Evolutionary conservation across 2,888 invertebrate genomes (phyloP), one percentile per base, ranked within the genome.

Genomic region (Busseola fusca): DNA sequence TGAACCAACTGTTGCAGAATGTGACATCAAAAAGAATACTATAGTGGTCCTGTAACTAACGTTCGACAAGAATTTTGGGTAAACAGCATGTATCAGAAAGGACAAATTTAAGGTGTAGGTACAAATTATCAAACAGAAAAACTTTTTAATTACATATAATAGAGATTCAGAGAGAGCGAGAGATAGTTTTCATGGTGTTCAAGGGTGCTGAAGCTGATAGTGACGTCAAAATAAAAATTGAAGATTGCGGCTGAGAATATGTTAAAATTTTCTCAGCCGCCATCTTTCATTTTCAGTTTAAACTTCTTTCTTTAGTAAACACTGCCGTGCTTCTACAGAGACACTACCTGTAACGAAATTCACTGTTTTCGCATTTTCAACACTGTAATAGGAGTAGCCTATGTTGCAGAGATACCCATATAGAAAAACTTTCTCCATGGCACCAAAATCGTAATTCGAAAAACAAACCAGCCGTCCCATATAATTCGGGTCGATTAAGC

Each of bases 1-100:
- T 90, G 87, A 91, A 89, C 48, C 62, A 78, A 75, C 58, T 62
- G 45, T 72, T 69, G 42, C 59, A 75, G n/a, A 74, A 60, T 69
- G 42, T 64, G 45, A 52, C 21, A 45, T 16, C n/a, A 54, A 27
- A 62, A 63, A 57, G 14, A 64, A 50, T 40, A 40, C 9, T 9
- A 16, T 42, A 45, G 16, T 45, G 30, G 21, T 30, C 25, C 25
- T 50, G 12, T n/a, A 59, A 40, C 50, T n/a, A 59, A 40, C 50
- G 25, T 14, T 6, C 42, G 25, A 21, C 1, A n/a, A 57, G 16
- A 30, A 3, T 10, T 0, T 42, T 58, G 54, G 58, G 63, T 57
- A 54, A 27, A 7, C 3, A 25, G 52, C 52, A 54, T 27, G 25
- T 27, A 54, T 16, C 27, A 54, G 16, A 27, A 7, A 16, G 7